Evolutionary conservation across 2,888 invertebrate species (phyloP).

Genomic region (Crepidodera aurea): DNA sequence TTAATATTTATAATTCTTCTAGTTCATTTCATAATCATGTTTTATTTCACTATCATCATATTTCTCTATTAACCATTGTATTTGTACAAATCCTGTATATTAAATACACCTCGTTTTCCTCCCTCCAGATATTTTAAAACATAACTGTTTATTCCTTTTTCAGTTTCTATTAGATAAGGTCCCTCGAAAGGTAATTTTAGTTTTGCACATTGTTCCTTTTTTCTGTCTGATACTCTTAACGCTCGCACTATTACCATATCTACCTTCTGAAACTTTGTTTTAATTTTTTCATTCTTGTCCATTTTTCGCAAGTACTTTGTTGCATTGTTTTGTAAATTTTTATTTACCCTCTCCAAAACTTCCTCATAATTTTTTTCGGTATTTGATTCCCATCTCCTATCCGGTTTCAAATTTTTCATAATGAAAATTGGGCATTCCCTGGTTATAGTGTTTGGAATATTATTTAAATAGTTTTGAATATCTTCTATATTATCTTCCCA

Average conservation of each 20-base stretch:
- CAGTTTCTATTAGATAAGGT: slow-evolving; percentile 1
- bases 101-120: no score
- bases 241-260: not conserved
- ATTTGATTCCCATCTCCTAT: not conserved
- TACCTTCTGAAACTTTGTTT: not conserved
- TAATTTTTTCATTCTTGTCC: not conserved
- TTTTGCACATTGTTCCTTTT: not conserved
- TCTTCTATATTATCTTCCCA: not conserved
- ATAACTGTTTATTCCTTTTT: slow-evolving; percentile 3
- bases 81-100: no score
- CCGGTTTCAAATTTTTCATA: not conserved
- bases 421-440: not conserved
- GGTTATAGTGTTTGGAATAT: not conserved
- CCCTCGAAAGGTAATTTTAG: not conserved
- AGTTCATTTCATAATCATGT: no score
- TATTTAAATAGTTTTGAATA: not conserved
- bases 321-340: not conserved
- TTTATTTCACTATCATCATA: no score
- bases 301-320: not conserved
- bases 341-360: not conserved
- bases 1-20: no score
- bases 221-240: not conserved
- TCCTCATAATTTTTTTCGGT: not conserved
- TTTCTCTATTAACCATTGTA: no score
- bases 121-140: no score